Evolutionary conservation across 2,888 invertebrate genomes (phyloP).

Genomic region (Diarsia brunnea): DNA sequence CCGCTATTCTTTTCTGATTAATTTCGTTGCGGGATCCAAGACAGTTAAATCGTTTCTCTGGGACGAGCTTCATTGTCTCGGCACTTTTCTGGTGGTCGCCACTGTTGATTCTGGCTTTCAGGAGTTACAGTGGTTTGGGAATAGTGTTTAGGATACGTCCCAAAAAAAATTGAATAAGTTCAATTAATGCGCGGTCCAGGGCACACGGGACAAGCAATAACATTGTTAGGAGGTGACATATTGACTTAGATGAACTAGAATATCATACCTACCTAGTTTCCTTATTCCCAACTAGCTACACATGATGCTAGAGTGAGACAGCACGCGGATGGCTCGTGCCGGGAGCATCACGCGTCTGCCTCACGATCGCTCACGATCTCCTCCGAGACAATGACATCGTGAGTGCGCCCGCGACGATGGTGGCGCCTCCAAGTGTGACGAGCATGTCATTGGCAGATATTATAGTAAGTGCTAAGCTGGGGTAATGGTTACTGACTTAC

Average conservation of each 20-base stretch:
- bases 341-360: conserved; percentile 45
- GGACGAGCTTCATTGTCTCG: no score
- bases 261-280: background rate
- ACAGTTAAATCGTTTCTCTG: no score
- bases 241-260: background rate
- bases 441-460: conserved; percentile 34
- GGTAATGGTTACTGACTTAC: background rate
- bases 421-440: conserved; percentile 54
- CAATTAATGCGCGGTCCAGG: background rate
- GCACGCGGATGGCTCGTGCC: conserved; percentile 59
- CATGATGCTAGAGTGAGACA: conserved; percentile 30
- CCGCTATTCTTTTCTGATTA: no score
- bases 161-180: background rate
- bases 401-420: conserved; percentile 39
- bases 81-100: no score
- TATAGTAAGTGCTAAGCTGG: background rate
- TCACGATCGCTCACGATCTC: conserved; percentile 48
- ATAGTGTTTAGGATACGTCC: no score
- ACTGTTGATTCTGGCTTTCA: no score
- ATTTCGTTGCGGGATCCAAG: no score
- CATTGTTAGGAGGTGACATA: background rate
- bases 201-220: background rate
- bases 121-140: no score
- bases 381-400: conserved; percentile 51
- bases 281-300: background rate